Conservation (phyloP, 1,140 invertebrate species). For the Musca vetustissima region DNA sequence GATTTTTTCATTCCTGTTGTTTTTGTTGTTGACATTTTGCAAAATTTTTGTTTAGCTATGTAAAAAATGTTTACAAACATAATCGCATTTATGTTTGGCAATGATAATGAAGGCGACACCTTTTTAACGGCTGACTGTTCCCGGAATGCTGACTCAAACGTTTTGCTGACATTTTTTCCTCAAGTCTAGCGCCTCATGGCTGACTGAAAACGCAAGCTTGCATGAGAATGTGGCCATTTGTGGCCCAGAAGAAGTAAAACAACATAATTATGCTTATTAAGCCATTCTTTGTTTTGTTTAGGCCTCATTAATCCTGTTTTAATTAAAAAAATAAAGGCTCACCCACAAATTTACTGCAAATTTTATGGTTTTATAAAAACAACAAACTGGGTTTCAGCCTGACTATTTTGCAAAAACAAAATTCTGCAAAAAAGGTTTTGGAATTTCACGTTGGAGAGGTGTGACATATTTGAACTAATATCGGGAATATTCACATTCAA, state of each 20-base stretch:
- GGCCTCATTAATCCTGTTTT: conserved; percentile 13
- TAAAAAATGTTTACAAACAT: conserved; percentile 1
- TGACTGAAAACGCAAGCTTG: background rate
- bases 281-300: background rate
- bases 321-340: conserved; percentile 7
- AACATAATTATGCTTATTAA: background rate
- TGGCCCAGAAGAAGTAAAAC: background rate
- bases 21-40: too few species aligned
- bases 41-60: background rate
- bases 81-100: too few species aligned
- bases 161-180: background rate
- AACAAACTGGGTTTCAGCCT: too few species aligned
- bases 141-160: conserved; percentile 13
- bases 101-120: background rate
- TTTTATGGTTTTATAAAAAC: too few species aligned
- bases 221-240: background rate
- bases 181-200: conserved; percentile 2
- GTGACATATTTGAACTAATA: too few species aligned
- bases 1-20: too few species aligned
- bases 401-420: too few species aligned
- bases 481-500: too few species aligned
- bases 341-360: too few species aligned
- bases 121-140: conserved; percentile 1
- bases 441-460: too few species aligned
- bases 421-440: too few species aligned